A percentile compares a stretch with the other conserved stretches of the same genome.
phyloP scores from a whole-genome alignment of 1,140 invertebrate species.

The Orius insidiosus region DNA sequence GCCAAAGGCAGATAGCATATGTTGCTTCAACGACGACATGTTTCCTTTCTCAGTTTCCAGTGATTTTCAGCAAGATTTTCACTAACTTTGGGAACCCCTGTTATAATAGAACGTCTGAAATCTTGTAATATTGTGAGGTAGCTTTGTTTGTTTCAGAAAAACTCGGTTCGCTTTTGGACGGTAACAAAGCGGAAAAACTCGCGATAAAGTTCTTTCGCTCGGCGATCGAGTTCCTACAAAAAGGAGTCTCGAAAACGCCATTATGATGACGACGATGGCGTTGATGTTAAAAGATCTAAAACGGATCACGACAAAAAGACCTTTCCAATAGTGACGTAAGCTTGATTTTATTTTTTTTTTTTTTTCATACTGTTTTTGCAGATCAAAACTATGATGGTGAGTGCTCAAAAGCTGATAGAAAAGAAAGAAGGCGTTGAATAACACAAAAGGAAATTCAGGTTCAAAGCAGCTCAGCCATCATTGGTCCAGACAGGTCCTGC shows the following conservation, averaged over 20 bases:
- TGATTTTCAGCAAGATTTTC: too few relatives aligned
- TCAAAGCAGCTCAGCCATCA: constrained; percentile 22
- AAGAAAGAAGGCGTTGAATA: constrained; percentile 64
- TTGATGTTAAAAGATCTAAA: constrained; percentile 28
- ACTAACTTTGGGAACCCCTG: too few relatives aligned
- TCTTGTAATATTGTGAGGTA: constrained; percentile 17
- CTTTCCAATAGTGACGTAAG: constrained; percentile 29
- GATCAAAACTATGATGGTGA: constrained; percentile 78
- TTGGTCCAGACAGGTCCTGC: constrained; percentile 23
- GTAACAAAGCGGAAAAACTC: constrained; percentile 53
- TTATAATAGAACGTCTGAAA: constrained; percentile 1
- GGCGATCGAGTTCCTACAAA: constrained; percentile 39
- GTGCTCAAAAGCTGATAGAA: constrained; percentile 80
- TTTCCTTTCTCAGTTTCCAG: too few relatives aligned
- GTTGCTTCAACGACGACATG: too few relatives aligned
- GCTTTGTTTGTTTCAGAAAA: constrained; percentile 37
- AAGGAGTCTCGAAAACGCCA: constrained; percentile 34
- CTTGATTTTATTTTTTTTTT: too few relatives aligned
- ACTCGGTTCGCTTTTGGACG: constrained; percentile 54
- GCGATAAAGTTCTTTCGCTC: constrained; percentile 55
- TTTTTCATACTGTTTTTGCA: too few relatives aligned
- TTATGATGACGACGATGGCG: constrained; percentile 29
- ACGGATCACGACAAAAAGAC: constrained; percentile 19
- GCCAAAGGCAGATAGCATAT: too few relatives aligned
- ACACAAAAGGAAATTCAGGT: constrained; percentile 33